phyloP scores from a whole-genome alignment of 2,888 invertebrate species.

The Harpagoxenus sublaevis region DNA sequence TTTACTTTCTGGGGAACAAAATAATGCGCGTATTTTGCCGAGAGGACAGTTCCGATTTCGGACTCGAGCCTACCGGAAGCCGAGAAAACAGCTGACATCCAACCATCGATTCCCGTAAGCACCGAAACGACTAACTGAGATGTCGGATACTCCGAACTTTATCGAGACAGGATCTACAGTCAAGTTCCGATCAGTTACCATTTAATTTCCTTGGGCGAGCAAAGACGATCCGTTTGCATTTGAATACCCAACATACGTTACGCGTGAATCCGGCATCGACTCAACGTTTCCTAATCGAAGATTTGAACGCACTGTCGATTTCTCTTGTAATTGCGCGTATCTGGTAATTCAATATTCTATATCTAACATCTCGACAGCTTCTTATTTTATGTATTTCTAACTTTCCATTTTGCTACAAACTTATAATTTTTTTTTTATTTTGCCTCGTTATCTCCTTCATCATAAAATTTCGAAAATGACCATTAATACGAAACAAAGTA shows the following conservation, averaged over 20 bases:
- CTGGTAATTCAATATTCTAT: conserved; percentile 14
- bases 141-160: conserved; percentile 45
- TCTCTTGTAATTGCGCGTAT: conserved; percentile 11
- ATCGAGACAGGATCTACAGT: conserved; percentile 57
- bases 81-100: conserved; percentile 36
- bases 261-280: not conserved
- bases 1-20: not conserved
- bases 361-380: not conserved
- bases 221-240: conserved; percentile 21
- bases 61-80: conserved; percentile 14
- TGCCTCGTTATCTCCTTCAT: not conserved
- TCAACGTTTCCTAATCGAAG: conserved; percentile 11
- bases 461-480: not conserved
- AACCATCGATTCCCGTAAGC: conserved; percentile 33
- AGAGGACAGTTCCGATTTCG: not conserved
- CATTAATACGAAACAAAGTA: not conserved
- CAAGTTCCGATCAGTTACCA: conserved; percentile 42
- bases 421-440: not conserved
- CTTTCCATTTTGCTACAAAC: not conserved
- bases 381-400: not conserved
- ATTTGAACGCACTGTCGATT: not conserved
- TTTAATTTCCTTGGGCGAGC: conserved; percentile 38
- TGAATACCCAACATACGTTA: conserved; percentile 14
- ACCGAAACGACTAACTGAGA: conserved; percentile 58
- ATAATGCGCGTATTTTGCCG: not conserved